Evolutionary conservation across 2,888 invertebrate species (phyloP).

Genomic region (Teleogryllus oceanicus): DNA sequence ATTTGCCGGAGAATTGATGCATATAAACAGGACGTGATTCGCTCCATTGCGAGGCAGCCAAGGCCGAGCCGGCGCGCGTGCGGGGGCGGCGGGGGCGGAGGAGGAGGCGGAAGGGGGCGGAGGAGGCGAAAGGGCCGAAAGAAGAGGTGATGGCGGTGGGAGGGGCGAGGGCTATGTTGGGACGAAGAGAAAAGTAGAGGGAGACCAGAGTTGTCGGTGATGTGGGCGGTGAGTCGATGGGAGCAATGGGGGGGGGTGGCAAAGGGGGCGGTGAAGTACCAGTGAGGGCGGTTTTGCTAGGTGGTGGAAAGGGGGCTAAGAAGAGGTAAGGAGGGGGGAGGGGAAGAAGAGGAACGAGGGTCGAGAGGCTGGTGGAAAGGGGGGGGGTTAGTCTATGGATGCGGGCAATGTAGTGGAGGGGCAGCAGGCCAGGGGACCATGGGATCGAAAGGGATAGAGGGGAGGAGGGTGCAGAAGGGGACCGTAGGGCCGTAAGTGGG

Average conservation of each 20-base stretch:
- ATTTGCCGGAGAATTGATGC: constrained; percentile 9
- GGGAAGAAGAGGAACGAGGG: too few relatives aligned
- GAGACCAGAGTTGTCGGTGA: background rate
- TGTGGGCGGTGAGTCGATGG: background rate
- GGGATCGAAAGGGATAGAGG: too few relatives aligned
- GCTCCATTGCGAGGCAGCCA: constrained; percentile 1
- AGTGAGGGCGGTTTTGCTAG: background rate
- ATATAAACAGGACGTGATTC: constrained; percentile 11
- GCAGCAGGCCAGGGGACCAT: too few relatives aligned
- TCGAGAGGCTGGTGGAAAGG: too few relatives aligned
- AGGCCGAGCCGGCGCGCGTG: background rate
- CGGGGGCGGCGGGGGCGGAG: background rate
- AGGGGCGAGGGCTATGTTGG: background rate
- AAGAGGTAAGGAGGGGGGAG: too few relatives aligned
- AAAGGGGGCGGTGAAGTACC: background rate
- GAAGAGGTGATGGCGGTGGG: background rate
- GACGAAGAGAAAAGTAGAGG: background rate
- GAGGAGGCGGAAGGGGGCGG: background rate
- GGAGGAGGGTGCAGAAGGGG: too few relatives aligned
- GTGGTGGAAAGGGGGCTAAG: too few relatives aligned
- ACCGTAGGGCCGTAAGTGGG: too few relatives aligned
- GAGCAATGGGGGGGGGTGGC: background rate
- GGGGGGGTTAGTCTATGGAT: too few relatives aligned
- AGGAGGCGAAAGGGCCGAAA: background rate
- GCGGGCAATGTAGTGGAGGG: too few relatives aligned